These are phyloP conservation scores for Anastrepha ludens DNA, from an alignment of 1,140 invertebrate species.

Conservation along the genomic window DNA sequence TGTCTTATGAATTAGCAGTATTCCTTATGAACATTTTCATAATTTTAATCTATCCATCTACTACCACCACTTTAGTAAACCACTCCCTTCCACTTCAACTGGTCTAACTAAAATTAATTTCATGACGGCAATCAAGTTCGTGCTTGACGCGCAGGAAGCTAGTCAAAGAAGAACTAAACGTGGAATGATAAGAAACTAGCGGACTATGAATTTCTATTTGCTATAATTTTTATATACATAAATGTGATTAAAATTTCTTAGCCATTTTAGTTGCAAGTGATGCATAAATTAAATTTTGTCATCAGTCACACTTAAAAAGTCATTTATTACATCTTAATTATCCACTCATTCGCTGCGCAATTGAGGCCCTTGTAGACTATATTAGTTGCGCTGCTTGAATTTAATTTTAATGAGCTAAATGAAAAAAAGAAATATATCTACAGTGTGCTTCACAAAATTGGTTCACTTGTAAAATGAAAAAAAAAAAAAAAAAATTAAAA, in stretches of 20 bases:
- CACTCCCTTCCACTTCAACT: constrained; percentile 20
- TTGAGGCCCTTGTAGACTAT: neutral
- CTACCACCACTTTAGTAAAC: neutral
- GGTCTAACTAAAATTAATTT: neutral
- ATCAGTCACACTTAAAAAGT: neutral
- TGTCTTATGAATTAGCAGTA: constrained; percentile 70
- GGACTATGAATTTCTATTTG: neutral
- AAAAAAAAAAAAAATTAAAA: too few relatives aligned
- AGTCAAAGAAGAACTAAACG: neutral
- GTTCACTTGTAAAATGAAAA: too few relatives aligned
- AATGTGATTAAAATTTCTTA: constrained; percentile 17
- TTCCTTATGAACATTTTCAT: neutral
- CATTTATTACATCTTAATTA: constrained; percentile 16
- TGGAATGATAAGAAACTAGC: neutral
- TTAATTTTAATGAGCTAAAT: neutral
- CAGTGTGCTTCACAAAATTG: too few relatives aligned
- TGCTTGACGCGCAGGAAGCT: neutral
- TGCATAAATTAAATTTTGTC: neutral
- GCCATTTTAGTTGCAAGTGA: neutral
- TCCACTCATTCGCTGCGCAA: constrained; percentile 28
- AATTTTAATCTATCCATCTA: neutral
- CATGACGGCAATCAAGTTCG: neutral
- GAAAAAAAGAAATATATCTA: too few relatives aligned
- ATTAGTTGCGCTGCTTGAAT: neutral
- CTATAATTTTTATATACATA: neutral